These are phyloP conservation scores for Pristionchus pacificus DNA, from an alignment of 1,140 invertebrate genomes.

Conservation along the genomic window DNA sequence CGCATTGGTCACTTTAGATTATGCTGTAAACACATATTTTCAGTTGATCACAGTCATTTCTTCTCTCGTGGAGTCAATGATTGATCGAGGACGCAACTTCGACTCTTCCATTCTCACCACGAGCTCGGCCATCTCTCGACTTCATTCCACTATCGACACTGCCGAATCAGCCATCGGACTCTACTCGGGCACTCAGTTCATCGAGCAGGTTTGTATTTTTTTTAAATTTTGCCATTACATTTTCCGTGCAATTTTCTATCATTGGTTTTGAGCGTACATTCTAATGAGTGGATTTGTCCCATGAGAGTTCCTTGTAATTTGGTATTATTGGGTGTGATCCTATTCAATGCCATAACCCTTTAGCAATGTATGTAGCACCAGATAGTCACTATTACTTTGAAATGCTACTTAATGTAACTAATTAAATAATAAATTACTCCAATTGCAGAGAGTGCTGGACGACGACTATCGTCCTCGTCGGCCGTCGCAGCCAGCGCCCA, in stretches of 20 bases:
- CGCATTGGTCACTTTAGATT: neutral
- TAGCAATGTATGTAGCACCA: neutral
- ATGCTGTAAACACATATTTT: neutral
- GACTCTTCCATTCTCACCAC: neutral
- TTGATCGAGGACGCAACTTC: neutral
- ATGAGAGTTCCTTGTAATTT: neutral
- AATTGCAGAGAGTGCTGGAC: neutral
- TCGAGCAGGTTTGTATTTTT: neutral
- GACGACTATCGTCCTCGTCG: neutral
- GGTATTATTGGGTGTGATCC: neutral
- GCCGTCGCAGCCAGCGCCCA: too few relatives aligned
- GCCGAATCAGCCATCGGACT: neutral
- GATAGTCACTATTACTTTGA: neutral
- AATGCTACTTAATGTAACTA: too few relatives aligned
- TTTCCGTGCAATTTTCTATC: neutral
- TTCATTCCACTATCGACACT: too few relatives aligned
- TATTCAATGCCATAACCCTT: neutral
- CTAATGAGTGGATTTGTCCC: neutral
- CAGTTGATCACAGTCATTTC: neutral
- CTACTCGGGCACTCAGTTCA: neutral
- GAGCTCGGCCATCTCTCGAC: neutral
- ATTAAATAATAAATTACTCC: neutral
- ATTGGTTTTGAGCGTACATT: neutral
- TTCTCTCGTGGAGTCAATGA: neutral
- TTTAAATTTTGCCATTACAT: neutral